Evolutionary conservation across 2,888 invertebrate species (phyloP), one percentile per base, ranked within the genome.

Genomic region (Monopis laevigella): DNA sequence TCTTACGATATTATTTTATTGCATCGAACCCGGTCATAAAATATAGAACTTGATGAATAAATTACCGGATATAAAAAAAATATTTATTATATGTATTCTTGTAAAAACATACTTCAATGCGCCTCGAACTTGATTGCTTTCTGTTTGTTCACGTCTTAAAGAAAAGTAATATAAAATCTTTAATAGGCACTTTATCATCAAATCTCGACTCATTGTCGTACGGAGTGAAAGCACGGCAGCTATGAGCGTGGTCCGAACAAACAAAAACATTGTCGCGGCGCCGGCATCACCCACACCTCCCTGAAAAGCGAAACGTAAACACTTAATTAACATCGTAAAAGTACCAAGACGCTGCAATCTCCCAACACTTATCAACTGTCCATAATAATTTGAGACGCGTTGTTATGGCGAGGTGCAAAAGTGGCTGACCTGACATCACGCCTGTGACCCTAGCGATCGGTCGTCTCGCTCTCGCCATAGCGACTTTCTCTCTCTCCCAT

Each of bases 361-460:
- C 63, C 65, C 66, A 67, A 72, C 75, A 78, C 78, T 78, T 78
- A 78, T 78, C 80, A 77, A 73, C 73, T 77, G 74, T 78, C 80
- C 74, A 78, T 80, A 82, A 81, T 77, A 81, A 82, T 82, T 81
- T 81, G 78, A 81, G 75, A 77, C 78, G 75, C 78, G 77, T 80
- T 78, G 82, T 82, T 80, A 77, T 71, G 68, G 73, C 70, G 81
- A 82, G 81, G 82, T 81, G 75, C 82, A 82, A 82, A 80, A 80
- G 80, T 78, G 81, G 77, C 77, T 81, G 78, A 80, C 80, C 82
- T 81, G 74, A 77, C 80, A 81, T 82, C 82, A 82, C 83, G 82
- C 73, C 62, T 70, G 72, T 77, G 82, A 81, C 82, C 83, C 77
- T 69, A 62, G 57, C 55, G 51, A 53, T 55, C 51, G 53, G 48